These are phyloP conservation scores for Folsomia manolachei DNA, from an alignment of 2,888 invertebrate species.

Conservation along the genomic window DNA sequence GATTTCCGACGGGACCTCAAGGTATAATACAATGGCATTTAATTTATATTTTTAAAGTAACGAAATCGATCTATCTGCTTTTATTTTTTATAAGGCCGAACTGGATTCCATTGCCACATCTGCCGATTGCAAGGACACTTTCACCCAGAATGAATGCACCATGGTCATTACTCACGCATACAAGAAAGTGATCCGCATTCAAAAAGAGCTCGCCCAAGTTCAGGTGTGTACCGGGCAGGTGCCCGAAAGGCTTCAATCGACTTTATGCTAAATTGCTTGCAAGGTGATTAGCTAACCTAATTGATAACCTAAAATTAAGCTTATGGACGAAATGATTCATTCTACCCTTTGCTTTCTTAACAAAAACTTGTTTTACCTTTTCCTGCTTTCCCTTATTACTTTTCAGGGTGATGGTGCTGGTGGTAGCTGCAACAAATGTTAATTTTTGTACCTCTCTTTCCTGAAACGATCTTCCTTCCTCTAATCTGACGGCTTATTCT, in stretches of 20 bases:
- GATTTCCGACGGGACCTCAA: constrained; percentile 48
- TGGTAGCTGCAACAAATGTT: neutral
- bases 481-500: no score
- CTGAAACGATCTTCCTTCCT: no score
- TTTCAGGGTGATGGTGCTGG: neutral
- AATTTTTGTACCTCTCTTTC: neutral
- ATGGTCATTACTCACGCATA: constrained; percentile 50
- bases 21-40: constrained; percentile 19
- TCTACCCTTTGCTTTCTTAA: no score
- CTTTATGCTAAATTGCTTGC: constrained; percentile 34
- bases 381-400: neutral
- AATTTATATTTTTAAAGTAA: constrained; percentile 7
- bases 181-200: constrained; percentile 48
- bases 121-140: constrained; percentile 36
- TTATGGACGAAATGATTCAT: no score
- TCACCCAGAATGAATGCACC: constrained; percentile 44
- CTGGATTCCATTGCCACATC: constrained; percentile 42
- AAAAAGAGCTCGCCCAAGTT: constrained; percentile 42
- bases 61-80: neutral
- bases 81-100: constrained; percentile 33
- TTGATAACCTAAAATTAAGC: no score
- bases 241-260: constrained; percentile 36
- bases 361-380: neutral
- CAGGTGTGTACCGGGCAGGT: constrained; percentile 38
- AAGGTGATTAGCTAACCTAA: constrained; percentile 14